Conservation (phyloP, 2,113 vertebrate genomes). For the Callipepla squamata region DNA sequence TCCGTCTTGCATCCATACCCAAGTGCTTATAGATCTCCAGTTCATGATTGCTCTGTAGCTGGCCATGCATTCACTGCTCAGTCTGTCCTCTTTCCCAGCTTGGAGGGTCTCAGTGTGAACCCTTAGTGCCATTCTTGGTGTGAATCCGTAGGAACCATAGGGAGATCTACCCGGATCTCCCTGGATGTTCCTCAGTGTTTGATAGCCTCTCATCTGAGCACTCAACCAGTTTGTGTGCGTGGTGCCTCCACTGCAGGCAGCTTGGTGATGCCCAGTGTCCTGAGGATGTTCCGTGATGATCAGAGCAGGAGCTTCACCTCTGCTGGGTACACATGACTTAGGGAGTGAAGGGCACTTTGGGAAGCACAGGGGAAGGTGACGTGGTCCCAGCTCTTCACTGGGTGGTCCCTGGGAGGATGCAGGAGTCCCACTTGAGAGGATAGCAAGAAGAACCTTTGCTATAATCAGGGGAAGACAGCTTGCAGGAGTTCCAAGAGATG, state of each 20-base stretch:
- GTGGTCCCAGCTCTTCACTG: neutral
- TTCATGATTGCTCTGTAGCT: neutral
- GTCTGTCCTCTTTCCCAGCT: neutral
- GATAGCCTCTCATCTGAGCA: neutral
- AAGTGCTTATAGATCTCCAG: rapidly evolving
- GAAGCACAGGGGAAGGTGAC: too few species aligned
- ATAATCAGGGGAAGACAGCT: neutral
- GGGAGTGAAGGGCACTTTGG: rapidly evolving
- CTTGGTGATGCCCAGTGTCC: neutral
- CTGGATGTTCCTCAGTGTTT: neutral
- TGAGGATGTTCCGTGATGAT: rapidly evolving
- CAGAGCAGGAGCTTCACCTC: neutral
- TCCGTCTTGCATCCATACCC: rapidly evolving
- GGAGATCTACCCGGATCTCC: neutral
- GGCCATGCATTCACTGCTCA: rapidly evolving
- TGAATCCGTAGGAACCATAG: rapidly evolving
- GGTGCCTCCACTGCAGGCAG: neutral
- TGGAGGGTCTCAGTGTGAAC: neutral
- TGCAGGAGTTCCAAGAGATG: neutral
- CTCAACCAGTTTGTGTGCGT: neutral
- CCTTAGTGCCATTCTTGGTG: neutral
- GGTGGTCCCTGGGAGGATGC: neutral
- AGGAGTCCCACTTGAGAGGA: neutral
- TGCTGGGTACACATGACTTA: rapidly evolving
- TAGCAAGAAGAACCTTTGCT: neutral